Base-by-base conservation (phyloP, 2,113 vertebrate genomes). In the Maccullochella peelii region DNA sequence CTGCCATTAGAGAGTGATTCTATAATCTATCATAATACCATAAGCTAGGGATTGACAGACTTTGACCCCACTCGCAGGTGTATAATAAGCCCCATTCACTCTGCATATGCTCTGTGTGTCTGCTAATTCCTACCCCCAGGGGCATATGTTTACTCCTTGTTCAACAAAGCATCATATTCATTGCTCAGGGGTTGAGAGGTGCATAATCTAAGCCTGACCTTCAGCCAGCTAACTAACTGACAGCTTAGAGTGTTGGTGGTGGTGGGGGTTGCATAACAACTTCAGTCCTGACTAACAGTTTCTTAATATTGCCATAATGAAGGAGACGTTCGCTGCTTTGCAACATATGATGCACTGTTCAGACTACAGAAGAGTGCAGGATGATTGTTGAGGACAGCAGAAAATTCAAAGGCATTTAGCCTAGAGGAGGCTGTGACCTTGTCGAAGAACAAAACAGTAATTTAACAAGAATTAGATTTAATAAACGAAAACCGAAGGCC, bases 1-100 rank as follows among this genome's bases (percentile, higher is more conserved):
- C 95, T 96, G 95, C 94, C 95, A 96, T 95, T 97, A 97, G 96
- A 94, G 96, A 97, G 93, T 97, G 96, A 97, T 98, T 97, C 96
- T 97, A 96, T 97, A 98, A 99, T 98, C 96, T 96, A 96, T 95
- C 94, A 95, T 98, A 98, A 98, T 97, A 96, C 96, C 92, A 95
- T 98, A 97, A 99, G 94, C 97, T 94, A 94, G 94, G 95, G 96
- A 95, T 96, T 96, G 95, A 95, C 93, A 97, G 97, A 98, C 97
- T 97, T 97, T 97, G 97, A 97, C 97, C 97, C 96, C 94, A 96
- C 78, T 79, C 79, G 30, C 96, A 97, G 97, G 96, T 98, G 91
- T 93, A 97, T 97, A 97, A 98, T 96, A 96, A 96, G 94, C 93
- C 94, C 95, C 94, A 96, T 98, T 96, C 95, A 97, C 97, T 95